Conservation (phyloP, 2,113 vertebrate species). For the Ciconia boyciana region DNA sequence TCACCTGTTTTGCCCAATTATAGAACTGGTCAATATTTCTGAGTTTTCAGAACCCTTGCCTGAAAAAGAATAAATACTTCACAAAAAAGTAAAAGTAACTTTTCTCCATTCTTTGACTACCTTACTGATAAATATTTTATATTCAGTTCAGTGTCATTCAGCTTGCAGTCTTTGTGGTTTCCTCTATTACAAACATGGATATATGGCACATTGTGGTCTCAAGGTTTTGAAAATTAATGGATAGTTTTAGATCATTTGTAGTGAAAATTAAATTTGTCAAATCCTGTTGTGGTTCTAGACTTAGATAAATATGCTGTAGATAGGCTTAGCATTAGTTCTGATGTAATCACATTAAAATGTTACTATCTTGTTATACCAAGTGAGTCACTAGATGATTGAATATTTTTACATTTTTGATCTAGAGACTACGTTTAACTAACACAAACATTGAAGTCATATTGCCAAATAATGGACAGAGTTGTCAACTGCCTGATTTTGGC, state of each 20-base stretch:
- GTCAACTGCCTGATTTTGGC: background rate
- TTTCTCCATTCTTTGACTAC: background rate
- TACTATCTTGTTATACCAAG: background rate
- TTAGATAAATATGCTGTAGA: background rate
- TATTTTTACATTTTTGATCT: background rate
- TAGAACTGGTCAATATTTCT: background rate
- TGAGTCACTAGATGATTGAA: background rate
- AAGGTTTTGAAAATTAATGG: background rate
- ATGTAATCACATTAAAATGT: background rate
- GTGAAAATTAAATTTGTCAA: slow-evolving; percentile 16
- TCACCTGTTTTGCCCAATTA: background rate
- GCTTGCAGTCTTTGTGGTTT: background rate
- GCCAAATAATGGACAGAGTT: background rate
- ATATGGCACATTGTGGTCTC: background rate
- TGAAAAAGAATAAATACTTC: background rate
- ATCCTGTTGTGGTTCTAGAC: background rate
- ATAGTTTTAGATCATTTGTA: background rate
- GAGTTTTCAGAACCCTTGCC: background rate
- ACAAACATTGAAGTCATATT: background rate
- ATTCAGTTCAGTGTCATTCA: background rate
- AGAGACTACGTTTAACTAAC: background rate
- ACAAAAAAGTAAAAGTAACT: background rate
- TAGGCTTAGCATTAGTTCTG: background rate
- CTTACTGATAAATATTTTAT: background rate
- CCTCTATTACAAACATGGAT: background rate